Evolutionary conservation across 2,888 invertebrate species (phyloP).

Genomic region (Caenorhabditis sp.): DNA sequence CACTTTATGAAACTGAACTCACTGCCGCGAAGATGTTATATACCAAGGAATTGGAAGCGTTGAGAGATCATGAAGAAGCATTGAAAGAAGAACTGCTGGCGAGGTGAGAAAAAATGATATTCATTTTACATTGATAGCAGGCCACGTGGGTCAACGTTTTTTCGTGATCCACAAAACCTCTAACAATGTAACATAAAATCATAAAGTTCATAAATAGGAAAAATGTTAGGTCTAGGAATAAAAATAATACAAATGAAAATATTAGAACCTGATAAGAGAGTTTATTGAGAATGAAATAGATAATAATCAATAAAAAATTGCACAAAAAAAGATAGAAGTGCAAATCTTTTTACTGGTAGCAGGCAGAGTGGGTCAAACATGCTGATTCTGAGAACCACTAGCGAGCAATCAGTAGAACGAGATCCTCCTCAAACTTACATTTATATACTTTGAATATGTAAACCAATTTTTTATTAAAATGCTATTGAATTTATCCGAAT

Average conservation of each 20-base stretch:
- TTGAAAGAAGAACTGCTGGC: slow-evolving; percentile 68
- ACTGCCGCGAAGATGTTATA: slow-evolving; percentile 71
- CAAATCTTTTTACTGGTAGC: neutral
- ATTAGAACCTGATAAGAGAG: no score
- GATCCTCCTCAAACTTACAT: neutral
- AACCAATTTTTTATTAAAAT: no score
- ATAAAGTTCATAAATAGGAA: no score
- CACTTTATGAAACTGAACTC: slow-evolving; percentile 69
- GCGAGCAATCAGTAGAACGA: neutral
- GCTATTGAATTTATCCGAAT: no score
- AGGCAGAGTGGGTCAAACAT: neutral
- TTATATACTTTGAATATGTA: neutral
- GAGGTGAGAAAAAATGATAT: neutral
- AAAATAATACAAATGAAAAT: no score
- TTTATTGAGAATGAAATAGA: no score
- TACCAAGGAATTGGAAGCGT: slow-evolving; percentile 67
- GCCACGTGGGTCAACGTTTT: no score
- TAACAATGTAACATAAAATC: no score
- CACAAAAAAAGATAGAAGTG: neutral
- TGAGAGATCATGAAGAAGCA: slow-evolving; percentile 70
- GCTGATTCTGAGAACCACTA: neutral
- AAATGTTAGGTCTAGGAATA: no score
- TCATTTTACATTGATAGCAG: neutral
- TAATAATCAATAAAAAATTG: no score
- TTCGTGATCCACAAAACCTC: no score